Base-by-base conservation (phyloP, 2,888 invertebrate genomes). In the Perizoma flavofasciatum region DNA sequence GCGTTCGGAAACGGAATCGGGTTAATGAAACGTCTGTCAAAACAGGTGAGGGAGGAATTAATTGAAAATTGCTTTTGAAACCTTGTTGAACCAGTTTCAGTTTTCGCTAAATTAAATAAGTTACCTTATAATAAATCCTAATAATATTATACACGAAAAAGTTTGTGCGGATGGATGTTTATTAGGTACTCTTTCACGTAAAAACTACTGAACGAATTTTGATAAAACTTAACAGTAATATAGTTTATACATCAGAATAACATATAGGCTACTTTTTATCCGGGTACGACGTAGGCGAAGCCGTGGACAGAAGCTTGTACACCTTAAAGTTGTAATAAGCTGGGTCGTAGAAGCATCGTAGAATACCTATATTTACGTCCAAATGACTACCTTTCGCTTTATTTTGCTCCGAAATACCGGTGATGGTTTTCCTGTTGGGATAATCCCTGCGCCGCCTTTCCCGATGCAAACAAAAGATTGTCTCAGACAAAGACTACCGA, bases 11-110 rank as follows among this genome's bases (percentile, higher is more conserved):
- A 76, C 75, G 78, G 74, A 87, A 86, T 76, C 82, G 77, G 89
- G 89, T 86, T 89, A 91, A 90, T 90, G 87, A 89, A 90, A 89
- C 71, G 89, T 89, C 91, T 85, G 84, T 90, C 89, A 89, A 85
- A 85, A 83, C 75, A 74, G 74, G 72, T 67, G 77, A 75, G 73
- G 75, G 70, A 73, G 82, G 84, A 81, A 88, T 88, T 85, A 88
- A 89, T 88, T 86, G 84, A 84, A 89, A 81, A 83, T 85, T 75
- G 82, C 81, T 84, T 82, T 83, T 75, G 79, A 81, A 76, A 74
- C 71, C 78, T 59, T 49, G 40, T 55, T 55, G 51, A 59, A 54
- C 48, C 33, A 9, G 34, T 48, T 51, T 44, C 39, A 41, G 41
- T n/a, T 51, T 45, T 32, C 33, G 35, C 22, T 45, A 22, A 32